Conservation (phyloP, 2,113 vertebrate species). For the Crotalus viridis region DNA sequence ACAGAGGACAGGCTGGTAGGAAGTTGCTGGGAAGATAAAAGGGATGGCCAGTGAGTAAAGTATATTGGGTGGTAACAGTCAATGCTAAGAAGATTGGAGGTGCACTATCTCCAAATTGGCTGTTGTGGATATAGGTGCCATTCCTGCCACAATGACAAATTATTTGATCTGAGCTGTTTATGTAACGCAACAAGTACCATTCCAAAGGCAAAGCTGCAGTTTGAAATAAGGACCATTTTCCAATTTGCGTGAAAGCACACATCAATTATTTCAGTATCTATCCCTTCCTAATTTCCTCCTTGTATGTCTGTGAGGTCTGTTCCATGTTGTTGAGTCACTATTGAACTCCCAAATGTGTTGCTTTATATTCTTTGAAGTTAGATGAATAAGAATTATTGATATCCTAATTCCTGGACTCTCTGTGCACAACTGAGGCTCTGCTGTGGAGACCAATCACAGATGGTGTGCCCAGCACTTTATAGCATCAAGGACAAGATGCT, state of each 20-base stretch:
- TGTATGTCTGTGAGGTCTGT: not conserved
- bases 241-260: not conserved
- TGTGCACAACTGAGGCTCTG: not conserved
- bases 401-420: not conserved
- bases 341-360: not conserved
- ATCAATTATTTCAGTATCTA: not conserved
- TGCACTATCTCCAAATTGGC: not conserved
- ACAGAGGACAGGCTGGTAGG: not conserved
- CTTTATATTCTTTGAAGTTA: not conserved
- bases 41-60: not conserved
- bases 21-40: not conserved
- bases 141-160: not conserved
- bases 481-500: not conserved
- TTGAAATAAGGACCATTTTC: not conserved
- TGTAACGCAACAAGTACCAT: not conserved
- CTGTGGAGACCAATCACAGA: not conserved
- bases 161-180: not conserved
- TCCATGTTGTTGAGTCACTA: not conserved
- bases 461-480: not conserved
- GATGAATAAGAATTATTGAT: slow-evolving; percentile 31
- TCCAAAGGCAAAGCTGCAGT: not conserved
- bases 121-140: not conserved
- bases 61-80: not conserved
- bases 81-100: not conserved
- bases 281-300: not conserved